Evolutionary conservation across 2,888 invertebrate species (phyloP).

Genomic region (Aleiodes leptofemur): DNA sequence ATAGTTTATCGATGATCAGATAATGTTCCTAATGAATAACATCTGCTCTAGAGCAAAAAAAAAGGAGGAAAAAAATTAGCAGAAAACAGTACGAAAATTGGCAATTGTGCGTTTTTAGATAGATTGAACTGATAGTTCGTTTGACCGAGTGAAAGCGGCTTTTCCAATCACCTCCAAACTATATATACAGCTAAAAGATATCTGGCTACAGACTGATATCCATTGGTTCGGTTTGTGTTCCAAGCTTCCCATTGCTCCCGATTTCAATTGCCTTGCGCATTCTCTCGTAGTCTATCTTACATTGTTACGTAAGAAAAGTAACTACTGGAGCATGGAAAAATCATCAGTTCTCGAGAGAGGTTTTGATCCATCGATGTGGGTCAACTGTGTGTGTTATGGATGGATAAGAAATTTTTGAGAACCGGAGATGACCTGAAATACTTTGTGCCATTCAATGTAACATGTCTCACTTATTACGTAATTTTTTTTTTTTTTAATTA

Average conservation of each 20-base stretch:
- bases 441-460: too few species aligned
- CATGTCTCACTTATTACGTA: too few species aligned
- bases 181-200: slow-evolving; percentile 5
- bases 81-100: background rate
- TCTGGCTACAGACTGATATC: slow-evolving; percentile 11
- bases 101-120: slow-evolving; percentile 34
- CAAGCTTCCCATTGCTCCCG: slow-evolving; percentile 28
- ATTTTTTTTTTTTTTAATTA: too few species aligned
- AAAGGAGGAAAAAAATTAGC: background rate
- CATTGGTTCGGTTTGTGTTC: slow-evolving; percentile 1
- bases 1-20: too few species aligned
- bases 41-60: background rate
- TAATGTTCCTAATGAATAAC: too few species aligned
- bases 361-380: slow-evolving; percentile 37
- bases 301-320: slow-evolving; percentile 35
- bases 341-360: slow-evolving; percentile 10
- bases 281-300: slow-evolving; percentile 7
- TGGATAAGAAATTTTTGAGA: slow-evolving; percentile 30
- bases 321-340: slow-evolving; percentile 28
- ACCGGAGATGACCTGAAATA: too few species aligned
- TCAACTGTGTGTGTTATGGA: slow-evolving; percentile 26
- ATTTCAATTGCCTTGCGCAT: slow-evolving; percentile 33
- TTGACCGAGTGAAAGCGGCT: slow-evolving; percentile 42
- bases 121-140: slow-evolving; percentile 19
- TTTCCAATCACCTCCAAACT: slow-evolving; percentile 35